These are phyloP conservation scores for Drosophila sp. DNA, from an alignment of 1,140 invertebrate species.

Conservation along the genomic window DNA sequence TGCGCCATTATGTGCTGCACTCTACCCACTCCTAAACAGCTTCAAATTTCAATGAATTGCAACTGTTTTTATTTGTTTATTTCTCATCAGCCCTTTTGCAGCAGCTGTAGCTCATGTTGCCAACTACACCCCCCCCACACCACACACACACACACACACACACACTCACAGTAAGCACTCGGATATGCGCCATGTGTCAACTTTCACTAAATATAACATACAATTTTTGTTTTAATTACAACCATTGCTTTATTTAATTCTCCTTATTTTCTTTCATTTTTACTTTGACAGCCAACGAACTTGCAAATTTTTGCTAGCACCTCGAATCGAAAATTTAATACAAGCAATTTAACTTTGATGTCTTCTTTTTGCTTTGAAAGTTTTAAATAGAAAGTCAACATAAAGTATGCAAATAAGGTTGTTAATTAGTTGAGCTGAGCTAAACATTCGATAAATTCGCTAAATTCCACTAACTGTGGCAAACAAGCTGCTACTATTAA, in stretches of 20 bases:
- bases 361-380: slow-evolving; percentile 22
- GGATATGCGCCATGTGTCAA: slow-evolving; percentile 12
- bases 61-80: slow-evolving; percentile 34
- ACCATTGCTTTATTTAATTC: slow-evolving; percentile 11
- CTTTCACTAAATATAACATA: slow-evolving; percentile 17
- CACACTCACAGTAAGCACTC: slow-evolving; percentile 4
- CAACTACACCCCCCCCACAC: too few species aligned
- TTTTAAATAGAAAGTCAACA: slow-evolving; percentile 31
- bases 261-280: slow-evolving; percentile 12
- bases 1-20: slow-evolving; percentile 16
- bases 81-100: slow-evolving; percentile 16
- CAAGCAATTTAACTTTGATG: slow-evolving; percentile 8
- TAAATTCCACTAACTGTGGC: background rate
- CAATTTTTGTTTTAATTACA: slow-evolving; percentile 26
- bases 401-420: slow-evolving; percentile 17
- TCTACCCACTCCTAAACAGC: background rate
- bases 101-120: slow-evolving; percentile 23
- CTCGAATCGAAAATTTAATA: background rate
- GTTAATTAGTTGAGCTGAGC: slow-evolving; percentile 11
- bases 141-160: slow-evolving; percentile 3
- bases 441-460: background rate
- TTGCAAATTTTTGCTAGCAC: slow-evolving; percentile 18
- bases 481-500: slow-evolving; percentile 1
- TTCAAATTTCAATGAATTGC: slow-evolving; percentile 55
- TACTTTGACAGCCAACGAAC: too few species aligned